These are phyloP conservation scores for Megathymus violae DNA, from an alignment of 1,140 invertebrate genomes.

Conservation along the genomic window DNA sequence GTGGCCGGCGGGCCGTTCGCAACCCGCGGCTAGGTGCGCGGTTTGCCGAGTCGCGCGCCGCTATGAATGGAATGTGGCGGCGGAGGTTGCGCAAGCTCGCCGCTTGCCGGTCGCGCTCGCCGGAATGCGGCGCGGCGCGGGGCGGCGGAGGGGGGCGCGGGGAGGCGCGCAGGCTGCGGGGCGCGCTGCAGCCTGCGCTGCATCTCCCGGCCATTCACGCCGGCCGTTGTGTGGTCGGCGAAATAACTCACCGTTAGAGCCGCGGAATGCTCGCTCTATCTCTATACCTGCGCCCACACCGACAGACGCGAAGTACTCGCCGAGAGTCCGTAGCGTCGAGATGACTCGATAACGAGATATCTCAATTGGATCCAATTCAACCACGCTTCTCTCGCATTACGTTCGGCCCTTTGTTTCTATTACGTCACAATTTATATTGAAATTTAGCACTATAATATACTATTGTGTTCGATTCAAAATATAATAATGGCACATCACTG, in stretches of 20 bases:
- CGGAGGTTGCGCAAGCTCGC: slow-evolving; percentile 69
- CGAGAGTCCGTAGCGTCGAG: slow-evolving; percentile 23
- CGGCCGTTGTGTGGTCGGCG: slow-evolving; percentile 66
- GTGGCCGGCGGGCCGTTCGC: slow-evolving; percentile 27
- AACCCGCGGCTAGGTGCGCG: slow-evolving; percentile 18
- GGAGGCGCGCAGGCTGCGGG: too few relatives aligned
- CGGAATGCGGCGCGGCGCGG: slow-evolving; percentile 57
- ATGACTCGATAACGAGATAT: slow-evolving; percentile 41
- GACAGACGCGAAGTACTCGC: slow-evolving; percentile 26
- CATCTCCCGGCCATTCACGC: slow-evolving; percentile 79
- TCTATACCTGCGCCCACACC: slow-evolving; percentile 50
- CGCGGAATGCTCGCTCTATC: slow-evolving; percentile 75
- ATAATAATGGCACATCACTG: too few relatives aligned
- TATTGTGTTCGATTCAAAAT: too few relatives aligned
- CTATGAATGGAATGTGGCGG: slow-evolving; percentile 80
- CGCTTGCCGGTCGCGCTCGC: slow-evolving; percentile 51
- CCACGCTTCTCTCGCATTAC: not conserved
- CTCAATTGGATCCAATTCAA: slow-evolving; percentile 29
- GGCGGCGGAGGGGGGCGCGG: too few relatives aligned
- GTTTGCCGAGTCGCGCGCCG: slow-evolving; percentile 67
- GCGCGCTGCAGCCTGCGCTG: too few relatives aligned
- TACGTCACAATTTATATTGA: too few relatives aligned
- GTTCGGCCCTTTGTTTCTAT: not conserved
- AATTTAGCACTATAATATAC: too few relatives aligned
- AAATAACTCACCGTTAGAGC: slow-evolving; percentile 81